Evolutionary conservation across 2,113 vertebrate species (phyloP).

Genomic region (Callipepla squamata): DNA sequence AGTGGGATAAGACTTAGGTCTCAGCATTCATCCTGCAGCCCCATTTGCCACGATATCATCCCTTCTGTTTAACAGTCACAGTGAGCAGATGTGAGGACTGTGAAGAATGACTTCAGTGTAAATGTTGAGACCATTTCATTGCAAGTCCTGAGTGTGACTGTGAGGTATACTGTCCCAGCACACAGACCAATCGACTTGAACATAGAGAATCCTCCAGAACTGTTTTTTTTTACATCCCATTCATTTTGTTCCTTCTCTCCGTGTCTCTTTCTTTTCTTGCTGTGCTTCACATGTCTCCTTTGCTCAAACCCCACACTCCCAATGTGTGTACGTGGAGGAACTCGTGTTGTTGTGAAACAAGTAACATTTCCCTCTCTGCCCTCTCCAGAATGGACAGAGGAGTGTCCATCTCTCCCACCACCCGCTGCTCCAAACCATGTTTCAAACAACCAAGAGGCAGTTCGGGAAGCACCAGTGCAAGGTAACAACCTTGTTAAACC

Average conservation of each 20-base stretch:
- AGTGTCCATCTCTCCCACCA: constrained; percentile 85
- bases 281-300: neutral
- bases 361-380: constrained; percentile 60
- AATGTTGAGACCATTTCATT: neutral
- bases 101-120: neutral
- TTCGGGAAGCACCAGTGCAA: constrained; percentile 87
- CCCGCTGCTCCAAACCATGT: constrained; percentile 86
- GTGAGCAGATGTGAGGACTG: neutral
- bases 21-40: neutral
- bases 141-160: neutral
- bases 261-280: neutral
- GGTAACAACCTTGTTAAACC: constrained; percentile 72
- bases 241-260: neutral
- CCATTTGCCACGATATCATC: neutral
- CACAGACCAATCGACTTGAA: neutral
- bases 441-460: constrained; percentile 89
- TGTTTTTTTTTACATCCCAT: neutral
- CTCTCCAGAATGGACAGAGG: constrained; percentile 94
- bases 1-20: neutral
- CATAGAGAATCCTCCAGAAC: neutral
- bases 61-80: neutral
- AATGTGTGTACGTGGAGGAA: neutral
- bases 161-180: neutral
- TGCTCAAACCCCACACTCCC: neutral
- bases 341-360: neutral